Evolutionary conservation across 2,797 vertebrate species (phyloP).

Genomic region (Periophthalmus magnuspinnatus): DNA sequence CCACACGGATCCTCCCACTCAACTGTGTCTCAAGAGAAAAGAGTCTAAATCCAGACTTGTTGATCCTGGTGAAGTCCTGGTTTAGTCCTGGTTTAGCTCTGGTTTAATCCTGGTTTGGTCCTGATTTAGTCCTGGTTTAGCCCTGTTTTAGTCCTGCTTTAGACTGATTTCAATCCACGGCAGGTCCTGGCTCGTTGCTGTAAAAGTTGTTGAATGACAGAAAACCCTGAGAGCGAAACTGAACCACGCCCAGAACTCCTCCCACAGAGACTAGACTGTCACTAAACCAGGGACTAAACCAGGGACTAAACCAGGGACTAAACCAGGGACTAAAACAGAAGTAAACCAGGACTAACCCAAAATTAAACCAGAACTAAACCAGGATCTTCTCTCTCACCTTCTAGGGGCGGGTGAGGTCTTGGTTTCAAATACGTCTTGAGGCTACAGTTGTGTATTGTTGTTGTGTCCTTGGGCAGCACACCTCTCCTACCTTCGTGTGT

Average conservation of each 20-base stretch:
- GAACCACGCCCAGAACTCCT: too few relatives aligned
- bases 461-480: too few relatives aligned
- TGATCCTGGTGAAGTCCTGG: not conserved
- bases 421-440: too few relatives aligned
- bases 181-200: not conserved
- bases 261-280: not conserved
- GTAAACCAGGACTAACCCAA: not conserved
- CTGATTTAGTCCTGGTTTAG: not conserved
- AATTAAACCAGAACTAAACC: not conserved
- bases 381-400: not conserved
- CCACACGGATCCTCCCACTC: not conserved
- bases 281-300: not conserved
- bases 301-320: not conserved
- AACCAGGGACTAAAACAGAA: not conserved
- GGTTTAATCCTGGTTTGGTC: not conserved
- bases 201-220: constrained; percentile 35
- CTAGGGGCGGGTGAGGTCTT: too few relatives aligned
- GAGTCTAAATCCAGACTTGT: not conserved
- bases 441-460: too few relatives aligned
- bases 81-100: not conserved
- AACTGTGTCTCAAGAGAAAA: not conserved
- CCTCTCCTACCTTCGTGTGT: too few relatives aligned
- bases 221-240: not conserved
- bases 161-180: not conserved
- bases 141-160: not conserved